Evolutionary conservation across 2,888 invertebrate species (phyloP), one percentile per base, ranked within the genome.

Genomic region (Orthosia gracilis): DNA sequence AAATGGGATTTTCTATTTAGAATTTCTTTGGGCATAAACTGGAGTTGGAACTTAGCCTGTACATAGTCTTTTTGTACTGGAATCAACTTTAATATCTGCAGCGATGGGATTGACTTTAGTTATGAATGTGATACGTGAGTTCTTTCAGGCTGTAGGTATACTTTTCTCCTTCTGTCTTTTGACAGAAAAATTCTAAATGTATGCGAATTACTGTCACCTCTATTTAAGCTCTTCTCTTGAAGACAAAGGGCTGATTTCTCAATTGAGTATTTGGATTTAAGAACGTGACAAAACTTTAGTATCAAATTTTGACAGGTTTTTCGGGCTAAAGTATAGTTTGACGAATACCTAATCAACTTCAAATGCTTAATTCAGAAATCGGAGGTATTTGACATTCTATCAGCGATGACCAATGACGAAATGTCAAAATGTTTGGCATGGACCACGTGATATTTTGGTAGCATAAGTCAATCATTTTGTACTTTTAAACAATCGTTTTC

Each of bases 1-100:
- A 78, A 80, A 83, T 83, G 40, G 64, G 83, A 65, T 83, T 80
- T 72, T 73, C 72, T 54, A 45, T 73, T 83, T 57, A 83, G 64
- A 61, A 62, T 83, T 80, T 62, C 64, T 80, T 68, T 65, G 4
- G 23, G 11, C 55, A 61, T 72, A 82, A 82, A 72, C 59, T 64
- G 55, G 26, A 63, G 23, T 54, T 77, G 23, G 47, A 47, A 81
- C 55, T 69, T 57, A 68, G 78, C 61, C 69, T 26, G 40, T 76
- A 57, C 52, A 59, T 52, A 57, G 61, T 59, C 7, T 15, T 62
- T 82, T 47, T 69, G 50, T 47, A 45, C 45, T 54, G 21, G 50
- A 54, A 58, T 74, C 47, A 64, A 61, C 49, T 57, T 57, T 57
- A 62, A 64, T 75, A 55, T 78, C 40, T 58, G 7, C 49, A 17